Evolutionary conservation across 2,888 invertebrate species (phyloP).

Genomic region (Invenusta paracnida): DNA sequence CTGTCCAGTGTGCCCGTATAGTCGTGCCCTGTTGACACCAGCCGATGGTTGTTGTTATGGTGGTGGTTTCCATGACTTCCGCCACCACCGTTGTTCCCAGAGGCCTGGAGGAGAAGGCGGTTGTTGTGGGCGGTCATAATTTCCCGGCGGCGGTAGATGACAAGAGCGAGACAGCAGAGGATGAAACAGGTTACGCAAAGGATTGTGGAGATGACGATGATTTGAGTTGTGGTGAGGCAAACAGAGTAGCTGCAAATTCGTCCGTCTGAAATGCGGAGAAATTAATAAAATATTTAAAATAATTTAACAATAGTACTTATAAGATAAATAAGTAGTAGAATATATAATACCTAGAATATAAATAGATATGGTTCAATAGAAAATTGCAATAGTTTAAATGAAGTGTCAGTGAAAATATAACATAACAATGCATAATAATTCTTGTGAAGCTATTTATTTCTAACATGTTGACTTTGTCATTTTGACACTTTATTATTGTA

Average conservation of each 20-base stretch:
- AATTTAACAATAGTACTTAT: no score
- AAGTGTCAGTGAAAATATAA: no score
- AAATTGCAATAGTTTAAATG: no score
- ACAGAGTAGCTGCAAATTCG: neutral
- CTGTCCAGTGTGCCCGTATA: neutral
- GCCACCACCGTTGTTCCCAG: neutral
- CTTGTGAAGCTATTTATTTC: no score
- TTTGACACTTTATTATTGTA: no score
- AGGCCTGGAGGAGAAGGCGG: neutral
- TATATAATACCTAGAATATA: no score
- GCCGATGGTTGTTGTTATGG: no score
- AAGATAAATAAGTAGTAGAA: no score
- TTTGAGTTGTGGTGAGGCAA: neutral
- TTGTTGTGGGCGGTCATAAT: neutral
- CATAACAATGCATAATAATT: no score
- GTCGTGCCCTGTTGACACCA: neutral
- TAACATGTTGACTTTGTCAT: no score
- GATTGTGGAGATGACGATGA: neutral
- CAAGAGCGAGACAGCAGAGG: neutral
- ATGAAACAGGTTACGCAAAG: neutral
- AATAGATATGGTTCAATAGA: no score
- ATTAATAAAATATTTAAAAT: no score
- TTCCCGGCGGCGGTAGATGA: neutral
- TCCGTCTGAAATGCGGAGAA: neutral
- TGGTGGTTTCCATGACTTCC: neutral